Base-by-base conservation (phyloP, 2,113 vertebrate genomes). In the Rhea pennata region DNA sequence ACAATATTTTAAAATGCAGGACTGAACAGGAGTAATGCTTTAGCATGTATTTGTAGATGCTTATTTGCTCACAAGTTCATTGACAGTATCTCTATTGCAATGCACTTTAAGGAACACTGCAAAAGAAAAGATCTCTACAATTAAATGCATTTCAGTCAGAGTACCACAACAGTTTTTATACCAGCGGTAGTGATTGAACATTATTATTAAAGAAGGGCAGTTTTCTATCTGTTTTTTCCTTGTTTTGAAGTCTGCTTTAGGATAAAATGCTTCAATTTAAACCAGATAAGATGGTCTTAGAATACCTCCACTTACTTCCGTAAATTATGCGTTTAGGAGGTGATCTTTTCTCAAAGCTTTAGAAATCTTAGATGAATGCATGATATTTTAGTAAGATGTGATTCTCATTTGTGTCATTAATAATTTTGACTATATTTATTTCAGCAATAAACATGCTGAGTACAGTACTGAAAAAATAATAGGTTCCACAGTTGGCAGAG, bases 251-350 rank as follows among this genome's bases (percentile, higher is more conserved):
- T 51, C n/a, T 80, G 24, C 56, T 75, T 85, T 81, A 83, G n/a
- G 31, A 84, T 65, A 78, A 84, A 69, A 64, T 62, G 17, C 51
- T 88, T 93, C 82, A 66, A 88, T 90, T 81, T 71, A 92, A 91
- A 69, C 24, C 4, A 46, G 31, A 44, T 33, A 50, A 6, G 12
- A 8, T 59, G 42, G 48, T 78, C 51, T 39, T 50, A 31, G 27
- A 40, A 64, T 71, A 86, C 64, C 11, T 74, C 31, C 65, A 66
- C 27, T 84, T 77, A 70, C 48, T 94, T 15, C 54, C 39, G 46
- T 33, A 51, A 71, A 70, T 15, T 51, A 27, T 36, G 27, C 21
- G 24, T 54, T 89, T 58, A 79, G n/a, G 93, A 85, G n/a, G 46
- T 23, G 83, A 4, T 53, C 14, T 88, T 59, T 84, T 5, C 16